phyloP scores from a whole-genome alignment of 1,140 invertebrate genomes.

The Battus philenor region DNA sequence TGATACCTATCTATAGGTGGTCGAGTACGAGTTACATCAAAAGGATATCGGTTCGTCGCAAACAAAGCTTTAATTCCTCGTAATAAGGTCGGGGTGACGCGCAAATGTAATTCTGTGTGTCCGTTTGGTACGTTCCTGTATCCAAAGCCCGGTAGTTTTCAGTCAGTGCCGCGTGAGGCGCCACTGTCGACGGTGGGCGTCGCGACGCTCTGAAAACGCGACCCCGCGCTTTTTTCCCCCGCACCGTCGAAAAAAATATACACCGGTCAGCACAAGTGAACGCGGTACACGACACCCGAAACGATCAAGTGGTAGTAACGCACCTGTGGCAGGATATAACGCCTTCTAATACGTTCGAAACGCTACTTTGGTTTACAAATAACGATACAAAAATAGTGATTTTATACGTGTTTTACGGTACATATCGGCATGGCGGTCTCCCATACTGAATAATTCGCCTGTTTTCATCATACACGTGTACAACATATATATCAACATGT shows the following conservation, averaged over 20 bases:
- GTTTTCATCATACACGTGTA: slow-evolving; percentile 20
- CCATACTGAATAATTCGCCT: slow-evolving; percentile 34
- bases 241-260: slow-evolving; percentile 25
- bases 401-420: slow-evolving; percentile 52
- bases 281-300: background rate
- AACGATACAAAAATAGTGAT: slow-evolving; percentile 53
- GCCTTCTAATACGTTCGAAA: slow-evolving; percentile 11
- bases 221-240: slow-evolving; percentile 32
- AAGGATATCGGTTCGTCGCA: slow-evolving; percentile 4
- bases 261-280: slow-evolving; percentile 22
- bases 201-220: slow-evolving; percentile 46
- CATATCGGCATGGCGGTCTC: slow-evolving; percentile 39
- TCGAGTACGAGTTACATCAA: slow-evolving; percentile 9
- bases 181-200: slow-evolving; percentile 61
- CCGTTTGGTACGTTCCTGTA: slow-evolving; percentile 40
- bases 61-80: slow-evolving; percentile 26
- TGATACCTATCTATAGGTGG: slow-evolving; percentile 37
- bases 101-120: slow-evolving; percentile 25
- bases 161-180: slow-evolving; percentile 67
- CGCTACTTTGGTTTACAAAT: slow-evolving; percentile 33
- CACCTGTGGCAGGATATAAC: slow-evolving; percentile 3
- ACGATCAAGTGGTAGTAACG: slow-evolving; percentile 4
- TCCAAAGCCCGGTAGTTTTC: slow-evolving; percentile 39
- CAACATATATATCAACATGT: slow-evolving; percentile 1
- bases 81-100: slow-evolving; percentile 23